Conservation (phyloP, 2,888 invertebrate species). For the Zelleria hepariella region DNA sequence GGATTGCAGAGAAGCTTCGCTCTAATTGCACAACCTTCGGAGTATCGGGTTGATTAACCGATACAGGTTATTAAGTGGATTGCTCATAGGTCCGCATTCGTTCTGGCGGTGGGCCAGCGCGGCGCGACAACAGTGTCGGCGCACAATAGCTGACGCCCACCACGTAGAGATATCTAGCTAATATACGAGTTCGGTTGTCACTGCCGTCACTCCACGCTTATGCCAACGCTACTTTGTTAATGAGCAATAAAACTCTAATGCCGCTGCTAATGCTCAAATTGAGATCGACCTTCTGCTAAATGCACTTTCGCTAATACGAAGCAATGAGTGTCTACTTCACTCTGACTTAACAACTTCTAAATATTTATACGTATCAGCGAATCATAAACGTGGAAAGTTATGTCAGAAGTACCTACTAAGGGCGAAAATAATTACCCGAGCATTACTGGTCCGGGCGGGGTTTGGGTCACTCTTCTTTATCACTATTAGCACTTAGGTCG, state of each 20-base stretch:
- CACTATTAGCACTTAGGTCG: constrained; percentile 52
- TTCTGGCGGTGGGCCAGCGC: constrained; percentile 49
- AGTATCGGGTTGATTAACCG: constrained; percentile 63
- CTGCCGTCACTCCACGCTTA: constrained; percentile 9
- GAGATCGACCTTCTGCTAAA: background rate
- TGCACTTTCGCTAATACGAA: background rate
- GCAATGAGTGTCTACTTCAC: too few relatives aligned
- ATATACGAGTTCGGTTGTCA: constrained; percentile 25
- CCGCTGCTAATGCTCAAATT: background rate
- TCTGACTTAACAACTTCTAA: too few relatives aligned
- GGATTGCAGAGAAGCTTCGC: background rate
- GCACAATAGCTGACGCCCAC: constrained; percentile 21
- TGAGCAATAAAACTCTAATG: constrained; percentile 6
- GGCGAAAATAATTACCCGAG: constrained; percentile 18
- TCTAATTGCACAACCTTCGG: constrained; percentile 44
- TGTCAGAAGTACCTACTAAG: constrained; percentile 3
- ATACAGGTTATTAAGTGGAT: constrained; percentile 57
- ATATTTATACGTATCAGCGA: too few relatives aligned
- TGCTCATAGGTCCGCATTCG: constrained; percentile 56
- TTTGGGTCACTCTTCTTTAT: constrained; percentile 33
- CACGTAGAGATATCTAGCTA: constrained; percentile 11
- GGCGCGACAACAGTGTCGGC: constrained; percentile 26
- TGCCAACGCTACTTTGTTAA: background rate
- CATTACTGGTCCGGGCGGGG: constrained; percentile 25
- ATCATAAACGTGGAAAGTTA: background rate